These are phyloP conservation scores for Drosophila yakuba DNA, from an alignment of 1,140 invertebrate species.

Conservation along the genomic window DNA sequence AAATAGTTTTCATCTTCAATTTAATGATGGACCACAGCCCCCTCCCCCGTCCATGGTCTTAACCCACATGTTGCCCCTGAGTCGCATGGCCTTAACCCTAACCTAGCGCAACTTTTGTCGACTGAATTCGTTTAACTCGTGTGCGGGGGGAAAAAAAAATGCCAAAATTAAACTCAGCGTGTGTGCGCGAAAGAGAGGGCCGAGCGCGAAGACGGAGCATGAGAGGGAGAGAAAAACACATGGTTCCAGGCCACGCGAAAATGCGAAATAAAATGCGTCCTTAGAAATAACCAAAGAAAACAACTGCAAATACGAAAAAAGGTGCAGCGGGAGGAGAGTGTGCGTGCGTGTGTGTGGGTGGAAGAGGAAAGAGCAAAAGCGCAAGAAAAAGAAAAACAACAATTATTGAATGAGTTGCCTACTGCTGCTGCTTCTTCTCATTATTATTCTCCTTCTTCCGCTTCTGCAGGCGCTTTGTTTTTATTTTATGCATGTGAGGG, in stretches of 20 bases:
- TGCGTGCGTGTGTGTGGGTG: neutral
- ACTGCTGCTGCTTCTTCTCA: conserved; percentile 14
- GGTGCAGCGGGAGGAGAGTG: neutral
- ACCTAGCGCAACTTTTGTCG: conserved; percentile 64
- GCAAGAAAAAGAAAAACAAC: conserved; percentile 4
- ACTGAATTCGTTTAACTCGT: conserved; percentile 33
- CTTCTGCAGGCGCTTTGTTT: conserved; percentile 38
- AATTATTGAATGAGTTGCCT: conserved; percentile 39
- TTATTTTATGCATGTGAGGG: conserved; percentile 20
- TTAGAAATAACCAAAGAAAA: conserved; percentile 1
- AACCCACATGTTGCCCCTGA: conserved; percentile 33
- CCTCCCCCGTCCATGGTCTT: conserved; percentile 4
- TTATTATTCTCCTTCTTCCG: conserved; percentile 9
- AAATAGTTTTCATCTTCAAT: neutral
- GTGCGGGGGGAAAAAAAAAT: conserved; percentile 24
- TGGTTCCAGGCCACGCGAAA: conserved; percentile 44
- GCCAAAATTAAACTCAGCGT: neutral
- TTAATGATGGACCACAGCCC: neutral
- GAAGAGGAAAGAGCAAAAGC: neutral
- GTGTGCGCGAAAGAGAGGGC: conserved; percentile 14
- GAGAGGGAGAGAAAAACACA: conserved; percentile 27
- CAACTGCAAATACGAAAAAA: neutral
- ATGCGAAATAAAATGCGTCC: conserved; percentile 13
- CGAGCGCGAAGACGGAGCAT: neutral
- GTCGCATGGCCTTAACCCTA: conserved; percentile 75